Evolutionary conservation across 2,113 vertebrate genomes (phyloP).

Genomic region (Bettongia penicillata): DNA sequence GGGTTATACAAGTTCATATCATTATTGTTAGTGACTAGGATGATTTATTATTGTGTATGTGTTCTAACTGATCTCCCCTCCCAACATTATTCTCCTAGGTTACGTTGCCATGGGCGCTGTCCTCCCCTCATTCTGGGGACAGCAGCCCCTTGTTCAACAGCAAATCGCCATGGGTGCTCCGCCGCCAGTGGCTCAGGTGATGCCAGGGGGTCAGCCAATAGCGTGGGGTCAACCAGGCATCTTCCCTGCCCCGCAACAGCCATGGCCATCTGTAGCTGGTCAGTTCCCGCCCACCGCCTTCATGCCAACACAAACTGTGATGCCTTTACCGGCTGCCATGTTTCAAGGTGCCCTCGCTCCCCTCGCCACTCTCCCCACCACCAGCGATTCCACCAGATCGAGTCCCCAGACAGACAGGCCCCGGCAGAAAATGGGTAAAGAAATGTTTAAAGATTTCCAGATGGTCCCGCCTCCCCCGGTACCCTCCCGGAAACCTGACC

Average conservation of each 20-base stretch:
- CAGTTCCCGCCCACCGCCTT: conserved; percentile 97
- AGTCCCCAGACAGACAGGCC: conserved; percentile 93
- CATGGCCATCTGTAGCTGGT: conserved; percentile 96
- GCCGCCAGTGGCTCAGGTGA: conserved; percentile 92
- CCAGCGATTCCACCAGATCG: conserved; percentile 89
- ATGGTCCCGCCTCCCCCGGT: conserved; percentile 95
- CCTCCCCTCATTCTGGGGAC: conserved; percentile 96
- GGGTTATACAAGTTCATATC: not conserved
- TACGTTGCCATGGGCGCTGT: conserved; percentile 99
- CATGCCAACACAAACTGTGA: conserved; percentile 97
- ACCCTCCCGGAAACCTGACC: conserved; percentile 92
- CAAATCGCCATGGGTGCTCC: conserved; percentile 92
- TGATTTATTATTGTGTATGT: not conserved
- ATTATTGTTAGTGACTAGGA: not conserved
- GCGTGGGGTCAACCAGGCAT: conserved; percentile 97
- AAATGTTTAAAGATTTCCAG: conserved; percentile 99
- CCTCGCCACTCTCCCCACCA: conserved; percentile 88
- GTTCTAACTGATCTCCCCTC: not conserved
- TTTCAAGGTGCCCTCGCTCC: conserved; percentile 94
- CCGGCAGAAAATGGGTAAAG: conserved; percentile 93
- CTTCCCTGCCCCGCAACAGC: conserved; percentile 96
- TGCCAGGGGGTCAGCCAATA: conserved; percentile 96
- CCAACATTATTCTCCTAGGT: conserved; percentile 83
- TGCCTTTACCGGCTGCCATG: conserved; percentile 97
- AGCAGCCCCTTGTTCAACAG: conserved; percentile 95